Conservation (phyloP, 1,140 invertebrate genomes). For the Pomacea maculata region DNA sequence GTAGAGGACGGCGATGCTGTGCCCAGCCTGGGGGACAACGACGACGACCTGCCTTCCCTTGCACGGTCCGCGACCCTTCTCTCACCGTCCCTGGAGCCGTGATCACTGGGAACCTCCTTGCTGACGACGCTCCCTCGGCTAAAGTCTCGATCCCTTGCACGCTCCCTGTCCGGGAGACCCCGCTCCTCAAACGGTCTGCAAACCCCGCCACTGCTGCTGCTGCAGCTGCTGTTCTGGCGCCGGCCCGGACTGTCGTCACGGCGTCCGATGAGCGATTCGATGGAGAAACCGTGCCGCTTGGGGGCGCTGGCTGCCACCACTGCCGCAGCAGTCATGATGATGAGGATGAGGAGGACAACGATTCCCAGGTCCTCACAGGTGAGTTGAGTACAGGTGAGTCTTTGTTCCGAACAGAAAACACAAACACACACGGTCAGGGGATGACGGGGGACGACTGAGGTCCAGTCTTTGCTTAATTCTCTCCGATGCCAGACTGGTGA, state of each 20-base stretch:
- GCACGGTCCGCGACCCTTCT: not conserved
- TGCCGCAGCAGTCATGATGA: constrained; percentile 23
- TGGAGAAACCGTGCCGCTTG: constrained; percentile 39
- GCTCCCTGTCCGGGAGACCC: not conserved
- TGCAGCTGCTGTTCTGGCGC: not conserved
- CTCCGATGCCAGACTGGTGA: too few relatives aligned
- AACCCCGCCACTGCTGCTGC: not conserved
- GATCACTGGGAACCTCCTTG: constrained; percentile 1
- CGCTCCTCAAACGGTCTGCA: constrained; percentile 8
- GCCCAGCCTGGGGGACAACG: not conserved
- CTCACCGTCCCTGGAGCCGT: not conserved
- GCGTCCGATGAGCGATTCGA: constrained; percentile 36
- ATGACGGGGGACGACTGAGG: too few relatives aligned
- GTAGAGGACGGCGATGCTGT: constrained; percentile 14
- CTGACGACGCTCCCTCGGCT: not conserved
- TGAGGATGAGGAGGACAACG: not conserved
- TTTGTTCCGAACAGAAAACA: too few relatives aligned
- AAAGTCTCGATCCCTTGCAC: constrained; percentile 10
- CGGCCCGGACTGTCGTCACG: constrained; percentile 18
- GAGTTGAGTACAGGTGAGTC: too few relatives aligned
- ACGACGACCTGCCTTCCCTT: constrained; percentile 12
- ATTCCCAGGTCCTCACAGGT: not conserved
- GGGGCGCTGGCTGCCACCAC: constrained; percentile 25
- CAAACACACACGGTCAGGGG: too few relatives aligned
- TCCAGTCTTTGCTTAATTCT: too few relatives aligned